Percentiles rank a stretch among this genome's conserved stretches.
Evolutionary conservation across 2,888 invertebrate species (phyloP).

Genomic region (Sussaba pulchella): DNA sequence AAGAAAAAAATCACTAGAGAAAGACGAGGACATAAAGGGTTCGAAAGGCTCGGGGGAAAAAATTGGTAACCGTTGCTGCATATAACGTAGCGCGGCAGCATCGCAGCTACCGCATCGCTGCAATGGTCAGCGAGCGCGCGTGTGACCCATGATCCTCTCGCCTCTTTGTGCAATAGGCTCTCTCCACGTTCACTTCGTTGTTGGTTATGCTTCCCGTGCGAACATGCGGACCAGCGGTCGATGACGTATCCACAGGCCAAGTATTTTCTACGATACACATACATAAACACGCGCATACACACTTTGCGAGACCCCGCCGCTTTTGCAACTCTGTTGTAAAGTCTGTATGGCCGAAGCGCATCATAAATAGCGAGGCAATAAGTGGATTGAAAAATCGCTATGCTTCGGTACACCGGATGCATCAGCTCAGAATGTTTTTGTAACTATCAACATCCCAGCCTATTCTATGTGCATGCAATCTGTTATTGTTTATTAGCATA

Average conservation of each 20-base stretch:
- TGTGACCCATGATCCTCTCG: conserved; percentile 62
- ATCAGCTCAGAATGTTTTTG: conserved; percentile 28
- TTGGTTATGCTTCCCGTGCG: conserved; percentile 34
- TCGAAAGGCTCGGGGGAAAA: conserved; percentile 15
- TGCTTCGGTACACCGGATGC: conserved; percentile 48
- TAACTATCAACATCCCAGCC: neutral
- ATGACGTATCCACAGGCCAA: conserved; percentile 60
- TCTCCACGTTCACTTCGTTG: conserved; percentile 25
- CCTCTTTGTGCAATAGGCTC: conserved; percentile 51
- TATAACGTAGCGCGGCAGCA: conserved; percentile 13
- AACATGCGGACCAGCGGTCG: conserved; percentile 52
- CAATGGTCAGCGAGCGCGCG: conserved; percentile 46
- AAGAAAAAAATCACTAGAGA: conserved; percentile 29
- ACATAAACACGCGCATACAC: neutral
- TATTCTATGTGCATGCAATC: conserved; percentile 24
- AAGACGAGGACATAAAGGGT: conserved; percentile 30
- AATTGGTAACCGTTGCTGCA: conserved; percentile 41
- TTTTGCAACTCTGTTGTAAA: conserved; percentile 21
- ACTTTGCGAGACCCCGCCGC: conserved; percentile 10
- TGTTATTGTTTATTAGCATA: conserved; percentile 19
- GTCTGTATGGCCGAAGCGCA: conserved; percentile 1
- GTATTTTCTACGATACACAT: conserved; percentile 53
- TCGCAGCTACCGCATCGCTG: conserved; percentile 39
- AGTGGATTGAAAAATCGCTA: conserved; percentile 62
- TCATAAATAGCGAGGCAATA: conserved; percentile 55